Evolutionary conservation across 2,113 vertebrate species (phyloP).

Genomic region (Saccopteryx bilineata): DNA sequence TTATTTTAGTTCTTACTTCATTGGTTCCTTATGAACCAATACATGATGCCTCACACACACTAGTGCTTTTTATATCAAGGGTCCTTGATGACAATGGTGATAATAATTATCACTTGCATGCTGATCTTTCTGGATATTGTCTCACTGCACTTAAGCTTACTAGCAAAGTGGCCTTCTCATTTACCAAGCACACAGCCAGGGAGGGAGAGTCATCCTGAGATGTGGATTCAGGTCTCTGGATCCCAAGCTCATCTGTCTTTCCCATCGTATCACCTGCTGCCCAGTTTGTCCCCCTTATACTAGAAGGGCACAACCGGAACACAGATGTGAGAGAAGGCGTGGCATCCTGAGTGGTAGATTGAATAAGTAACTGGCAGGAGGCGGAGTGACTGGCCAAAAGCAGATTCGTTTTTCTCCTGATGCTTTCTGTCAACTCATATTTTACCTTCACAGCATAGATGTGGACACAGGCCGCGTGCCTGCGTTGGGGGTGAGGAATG

Average conservation of each 20-base stretch:
- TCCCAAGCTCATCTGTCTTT: not conserved
- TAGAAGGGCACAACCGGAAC: not conserved
- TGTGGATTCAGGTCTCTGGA: not conserved
- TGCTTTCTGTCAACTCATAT: not conserved
- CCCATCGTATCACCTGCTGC: not conserved
- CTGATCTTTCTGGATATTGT: not conserved
- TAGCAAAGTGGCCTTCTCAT: not conserved
- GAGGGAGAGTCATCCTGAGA: not conserved
- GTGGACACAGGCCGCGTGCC: not conserved
- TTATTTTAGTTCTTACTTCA: not conserved
- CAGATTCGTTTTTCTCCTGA: not conserved
- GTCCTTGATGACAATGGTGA: not conserved
- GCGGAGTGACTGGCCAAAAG: not conserved
- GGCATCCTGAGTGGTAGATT: not conserved
- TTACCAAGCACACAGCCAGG: not conserved
- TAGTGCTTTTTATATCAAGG: not conserved
- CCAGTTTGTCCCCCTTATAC: not conserved
- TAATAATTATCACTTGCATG: not conserved
- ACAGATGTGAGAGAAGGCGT: not conserved
- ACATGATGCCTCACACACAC: too few species aligned
- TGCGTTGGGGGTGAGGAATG: not conserved
- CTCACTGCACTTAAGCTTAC: not conserved
- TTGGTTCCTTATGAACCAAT: not conserved
- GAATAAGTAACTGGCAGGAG: not conserved
- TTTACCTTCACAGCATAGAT: not conserved